A percentile compares a stretch with the other conserved stretches of the same genome.
These are phyloP conservation scores for Aethina tumida DNA, from an alignment of 1,140 invertebrate genomes.

Conservation along the genomic window DNA sequence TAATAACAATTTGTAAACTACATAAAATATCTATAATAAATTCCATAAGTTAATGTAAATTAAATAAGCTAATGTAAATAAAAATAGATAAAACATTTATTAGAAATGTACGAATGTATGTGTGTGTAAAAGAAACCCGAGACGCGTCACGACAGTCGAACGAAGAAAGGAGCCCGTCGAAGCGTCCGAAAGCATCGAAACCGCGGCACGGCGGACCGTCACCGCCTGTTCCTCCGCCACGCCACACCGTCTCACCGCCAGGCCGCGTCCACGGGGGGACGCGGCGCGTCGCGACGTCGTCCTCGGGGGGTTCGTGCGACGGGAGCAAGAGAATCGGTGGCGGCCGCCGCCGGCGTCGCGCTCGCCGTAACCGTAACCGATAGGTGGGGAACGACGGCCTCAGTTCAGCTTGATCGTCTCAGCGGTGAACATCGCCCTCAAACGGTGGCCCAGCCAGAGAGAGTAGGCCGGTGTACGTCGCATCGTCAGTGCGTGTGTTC, in stretches of 20 bases:
- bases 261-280: not conserved
- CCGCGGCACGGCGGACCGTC: constrained; percentile 1
- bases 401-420: constrained; percentile 31
- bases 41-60: no score
- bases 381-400: constrained; percentile 24
- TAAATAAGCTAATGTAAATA: no score
- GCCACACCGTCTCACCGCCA: not conserved
- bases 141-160: no score
- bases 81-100: no score
- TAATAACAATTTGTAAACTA: no score
- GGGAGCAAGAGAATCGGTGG: constrained; percentile 1
- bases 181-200: not conserved
- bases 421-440: constrained; percentile 23
- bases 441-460: constrained; percentile 10
- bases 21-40: no score
- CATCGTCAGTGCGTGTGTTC: constrained; percentile 9
- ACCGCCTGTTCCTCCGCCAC: not conserved
- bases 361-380: constrained; percentile 23
- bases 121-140: no score
- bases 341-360: constrained; percentile 11
- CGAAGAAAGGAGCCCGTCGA: not conserved
- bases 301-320: constrained; percentile 1
- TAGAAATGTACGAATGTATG: no score
- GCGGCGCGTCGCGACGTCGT: constrained; percentile 5
- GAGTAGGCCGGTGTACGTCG: constrained; percentile 6